phyloP scores from a whole-genome alignment of 2,888 invertebrate genomes.

The Scaptomyza flava region DNA sequence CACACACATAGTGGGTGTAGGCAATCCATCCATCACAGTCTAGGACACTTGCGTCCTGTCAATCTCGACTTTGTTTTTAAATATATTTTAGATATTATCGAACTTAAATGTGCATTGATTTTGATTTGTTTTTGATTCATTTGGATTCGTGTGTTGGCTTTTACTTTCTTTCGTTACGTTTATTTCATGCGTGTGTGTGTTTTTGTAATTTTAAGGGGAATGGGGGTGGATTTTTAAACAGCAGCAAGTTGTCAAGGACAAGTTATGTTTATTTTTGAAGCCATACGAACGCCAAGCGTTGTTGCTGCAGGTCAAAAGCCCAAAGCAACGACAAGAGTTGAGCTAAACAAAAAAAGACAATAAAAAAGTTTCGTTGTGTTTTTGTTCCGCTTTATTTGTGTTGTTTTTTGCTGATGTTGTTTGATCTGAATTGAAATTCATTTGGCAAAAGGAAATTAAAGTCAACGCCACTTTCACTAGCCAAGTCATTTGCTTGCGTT shows the following conservation, averaged over 20 bases:
- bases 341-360: conserved; percentile 15
- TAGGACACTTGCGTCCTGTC: conserved; percentile 50
- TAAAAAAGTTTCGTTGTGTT: conserved; percentile 9
- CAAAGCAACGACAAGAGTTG: conserved; percentile 2
- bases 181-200: conserved; percentile 15
- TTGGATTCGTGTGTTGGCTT: conserved; percentile 25
- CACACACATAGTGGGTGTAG: background rate
- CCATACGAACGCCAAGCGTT: conserved; percentile 49
- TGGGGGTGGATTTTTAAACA: conserved; percentile 56
- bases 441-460: conserved; percentile 47
- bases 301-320: conserved; percentile 36
- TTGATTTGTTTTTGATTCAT: conserved; percentile 10
- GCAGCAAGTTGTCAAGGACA: conserved; percentile 60
- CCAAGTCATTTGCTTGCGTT: conserved; percentile 42
- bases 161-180: conserved; percentile 40
- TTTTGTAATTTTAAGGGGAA: conserved; percentile 30
- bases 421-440: conserved; percentile 41
- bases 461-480: conserved; percentile 54
- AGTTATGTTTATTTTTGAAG: conserved; percentile 75
- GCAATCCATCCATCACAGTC: conserved; percentile 58
- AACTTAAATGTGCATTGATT: conserved; percentile 13
- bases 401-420: conserved; percentile 19
- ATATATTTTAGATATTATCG: conserved; percentile 18
- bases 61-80: conserved; percentile 13
- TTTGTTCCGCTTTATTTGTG: conserved; percentile 6